phyloP scores from a whole-genome alignment of 1,140 invertebrate genomes.

The Platyscapa corneri region DNA sequence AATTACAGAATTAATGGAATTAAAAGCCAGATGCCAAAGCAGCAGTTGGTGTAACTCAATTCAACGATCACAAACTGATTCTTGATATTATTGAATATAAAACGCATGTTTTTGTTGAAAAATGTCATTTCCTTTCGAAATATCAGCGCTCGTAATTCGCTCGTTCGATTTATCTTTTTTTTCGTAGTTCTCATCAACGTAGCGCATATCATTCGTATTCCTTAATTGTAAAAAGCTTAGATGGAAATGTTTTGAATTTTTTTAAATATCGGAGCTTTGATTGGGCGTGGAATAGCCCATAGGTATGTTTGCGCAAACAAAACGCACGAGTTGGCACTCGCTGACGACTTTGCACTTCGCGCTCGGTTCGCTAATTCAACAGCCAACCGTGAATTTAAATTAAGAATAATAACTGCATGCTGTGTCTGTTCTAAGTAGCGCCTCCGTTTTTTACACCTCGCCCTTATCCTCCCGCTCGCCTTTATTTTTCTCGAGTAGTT shows the following conservation, averaged over 20 bases:
- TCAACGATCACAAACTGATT: too few relatives aligned
- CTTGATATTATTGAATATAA: too few relatives aligned
- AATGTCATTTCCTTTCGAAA: too few relatives aligned
- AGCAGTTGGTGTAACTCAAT: too few relatives aligned
- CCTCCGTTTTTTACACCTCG: slow-evolving; percentile 21
- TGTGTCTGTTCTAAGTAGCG: slow-evolving; percentile 15
- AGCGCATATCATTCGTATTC: background rate
- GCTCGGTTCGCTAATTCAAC: slow-evolving; percentile 18
- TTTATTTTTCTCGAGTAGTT: background rate
- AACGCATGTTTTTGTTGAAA: too few relatives aligned
- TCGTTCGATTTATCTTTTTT: too few relatives aligned
- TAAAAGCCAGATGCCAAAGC: too few relatives aligned
- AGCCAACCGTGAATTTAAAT: slow-evolving; percentile 43
- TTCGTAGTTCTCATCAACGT: too few relatives aligned
- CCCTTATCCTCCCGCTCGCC: background rate
- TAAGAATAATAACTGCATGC: slow-evolving; percentile 33
- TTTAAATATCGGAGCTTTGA: background rate
- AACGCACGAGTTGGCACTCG: slow-evolving; percentile 8
- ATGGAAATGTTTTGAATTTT: background rate
- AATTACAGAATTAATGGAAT: too few relatives aligned
- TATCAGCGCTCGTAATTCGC: too few relatives aligned
- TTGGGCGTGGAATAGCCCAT: background rate
- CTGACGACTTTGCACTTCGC: slow-evolving; percentile 5
- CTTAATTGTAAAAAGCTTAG: background rate
- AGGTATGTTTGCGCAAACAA: background rate